Evolutionary conservation across 2,888 invertebrate genomes (phyloP), one percentile per base, ranked within the genome.

Genomic region (Drosophila niveifrons): DNA sequence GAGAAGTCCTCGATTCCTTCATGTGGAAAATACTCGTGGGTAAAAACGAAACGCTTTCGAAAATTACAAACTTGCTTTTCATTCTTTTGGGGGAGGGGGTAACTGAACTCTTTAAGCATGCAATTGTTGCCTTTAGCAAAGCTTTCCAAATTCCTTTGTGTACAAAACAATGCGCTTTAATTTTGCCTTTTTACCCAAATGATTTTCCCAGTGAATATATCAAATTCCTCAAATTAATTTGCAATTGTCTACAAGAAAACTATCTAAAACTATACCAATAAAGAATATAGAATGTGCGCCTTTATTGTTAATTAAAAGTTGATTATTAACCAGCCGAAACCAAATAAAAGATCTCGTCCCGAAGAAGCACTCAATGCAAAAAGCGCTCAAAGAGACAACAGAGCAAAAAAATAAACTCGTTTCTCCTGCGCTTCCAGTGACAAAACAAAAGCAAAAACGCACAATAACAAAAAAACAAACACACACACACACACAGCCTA

Each of bases 391-490:
- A 50, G 34, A 61, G 39, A 50, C 48, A 47, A 11, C 6, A 28
- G n/a, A 8, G 55, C n/a, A 9, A 66, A 11, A 11, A 41, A 36
- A 47, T 3, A 58, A 81, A 87, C 85, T 79, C 68, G 88, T 81
- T 83, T 83, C 81, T 79, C 77, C 78, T 83, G 72, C 72, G 69
- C 66, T 82, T 76, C 70, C 80, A 84, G 72, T 71, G 48, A 23
- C 72, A 63, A 72, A 78, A 62, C 57, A 75, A 78, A 68, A 67
- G 50, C 66, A 76, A 66, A 62, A 44, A 46, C 9, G n/a, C 43
- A 61, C 51, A 65, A 56, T 50, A 52, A 62, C 36, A 66, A 46
- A 57, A 62, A 58, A 62, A 39, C 4, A 18, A 23, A 23, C 3
- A 23, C 0, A 23, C 23, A 23, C 23, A 23, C 23, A 23, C 23